These are phyloP conservation scores for Chromoteleia sp. DNA, from an alignment of 2,888 invertebrate species.

Conservation along the genomic window DNA sequence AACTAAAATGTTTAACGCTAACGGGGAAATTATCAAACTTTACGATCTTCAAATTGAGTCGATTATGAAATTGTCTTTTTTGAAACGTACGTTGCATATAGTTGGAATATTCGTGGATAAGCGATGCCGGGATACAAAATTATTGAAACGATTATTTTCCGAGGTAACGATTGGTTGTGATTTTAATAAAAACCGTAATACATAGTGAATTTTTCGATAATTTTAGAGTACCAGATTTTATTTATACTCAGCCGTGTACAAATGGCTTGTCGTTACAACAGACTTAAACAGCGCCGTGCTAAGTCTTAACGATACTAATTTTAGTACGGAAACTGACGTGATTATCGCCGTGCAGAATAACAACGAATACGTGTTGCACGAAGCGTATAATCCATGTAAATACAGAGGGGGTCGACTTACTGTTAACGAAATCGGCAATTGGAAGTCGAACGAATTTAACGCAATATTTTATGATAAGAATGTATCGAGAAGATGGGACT, in stretches of 20 bases:
- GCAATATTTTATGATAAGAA: slow-evolving; percentile 41
- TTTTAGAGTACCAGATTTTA: slow-evolving; percentile 30
- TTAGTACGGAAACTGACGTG: slow-evolving; percentile 74
- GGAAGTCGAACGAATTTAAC: slow-evolving; percentile 62
- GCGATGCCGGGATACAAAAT: slow-evolving; percentile 12
- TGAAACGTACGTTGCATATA: slow-evolving; percentile 11
- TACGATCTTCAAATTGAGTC: slow-evolving; percentile 27
- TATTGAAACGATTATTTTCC: slow-evolving; percentile 18
- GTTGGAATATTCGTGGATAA: slow-evolving; percentile 47
- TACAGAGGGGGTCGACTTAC: slow-evolving; percentile 72
- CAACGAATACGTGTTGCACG: slow-evolving; percentile 70
- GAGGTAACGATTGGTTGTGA: slow-evolving; percentile 35
- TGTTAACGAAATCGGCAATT: slow-evolving; percentile 71
- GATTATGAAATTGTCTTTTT: slow-evolving; percentile 13
- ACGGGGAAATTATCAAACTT: slow-evolving; percentile 2
- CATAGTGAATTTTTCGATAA: neutral
- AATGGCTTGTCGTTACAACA: slow-evolving; percentile 73
- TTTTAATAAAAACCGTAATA: too few species aligned
- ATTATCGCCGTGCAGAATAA: slow-evolving; percentile 70
- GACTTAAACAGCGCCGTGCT: slow-evolving; percentile 67
- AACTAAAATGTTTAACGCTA: slow-evolving; percentile 25
- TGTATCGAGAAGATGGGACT: slow-evolving; percentile 62
- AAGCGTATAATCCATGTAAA: slow-evolving; percentile 75
- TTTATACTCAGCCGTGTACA: slow-evolving; percentile 25
- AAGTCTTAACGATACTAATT: slow-evolving; percentile 73